Conservation (phyloP, 2,797 vertebrate species). For the Poeciliopsis presidionis region DNA sequence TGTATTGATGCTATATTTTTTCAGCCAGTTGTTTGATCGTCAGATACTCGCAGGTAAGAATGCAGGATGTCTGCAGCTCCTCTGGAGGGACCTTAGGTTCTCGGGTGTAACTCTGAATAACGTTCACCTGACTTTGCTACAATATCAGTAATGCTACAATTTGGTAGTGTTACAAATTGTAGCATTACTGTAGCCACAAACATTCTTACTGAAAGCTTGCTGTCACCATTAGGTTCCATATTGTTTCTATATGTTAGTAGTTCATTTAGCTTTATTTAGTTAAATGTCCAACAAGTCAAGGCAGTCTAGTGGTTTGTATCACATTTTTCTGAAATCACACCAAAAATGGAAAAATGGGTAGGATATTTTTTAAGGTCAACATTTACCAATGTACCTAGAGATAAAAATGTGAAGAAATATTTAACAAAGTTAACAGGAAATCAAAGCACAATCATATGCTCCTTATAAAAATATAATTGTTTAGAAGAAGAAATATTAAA, state of each 20-base stretch:
- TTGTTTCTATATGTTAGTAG: neutral
- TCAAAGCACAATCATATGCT: neutral
- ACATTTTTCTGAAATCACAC: neutral
- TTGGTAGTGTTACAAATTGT: neutral
- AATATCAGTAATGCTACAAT: too few relatives aligned
- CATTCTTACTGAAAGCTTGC: neutral
- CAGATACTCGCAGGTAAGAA: neutral
- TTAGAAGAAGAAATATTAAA: neutral
- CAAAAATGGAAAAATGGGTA: neutral
- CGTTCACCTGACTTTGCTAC: neutral
- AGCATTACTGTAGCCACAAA: neutral
- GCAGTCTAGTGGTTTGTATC: neutral
- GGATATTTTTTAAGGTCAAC: neutral
- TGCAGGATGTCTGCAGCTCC: neutral
- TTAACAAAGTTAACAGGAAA: neutral
- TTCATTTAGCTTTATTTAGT: neutral
- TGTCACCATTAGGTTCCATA: neutral
- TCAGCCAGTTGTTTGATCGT: neutral
- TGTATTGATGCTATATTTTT: neutral
- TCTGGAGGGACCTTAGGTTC: neutral
- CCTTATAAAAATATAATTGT: neutral
- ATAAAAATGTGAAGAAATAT: neutral
- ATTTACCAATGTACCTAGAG: neutral
- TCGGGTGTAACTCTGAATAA: neutral
- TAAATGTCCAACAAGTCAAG: neutral